These are phyloP conservation scores for Ochropleura plecta DNA, from an alignment of 2,888 invertebrate genomes.

Conservation along the genomic window DNA sequence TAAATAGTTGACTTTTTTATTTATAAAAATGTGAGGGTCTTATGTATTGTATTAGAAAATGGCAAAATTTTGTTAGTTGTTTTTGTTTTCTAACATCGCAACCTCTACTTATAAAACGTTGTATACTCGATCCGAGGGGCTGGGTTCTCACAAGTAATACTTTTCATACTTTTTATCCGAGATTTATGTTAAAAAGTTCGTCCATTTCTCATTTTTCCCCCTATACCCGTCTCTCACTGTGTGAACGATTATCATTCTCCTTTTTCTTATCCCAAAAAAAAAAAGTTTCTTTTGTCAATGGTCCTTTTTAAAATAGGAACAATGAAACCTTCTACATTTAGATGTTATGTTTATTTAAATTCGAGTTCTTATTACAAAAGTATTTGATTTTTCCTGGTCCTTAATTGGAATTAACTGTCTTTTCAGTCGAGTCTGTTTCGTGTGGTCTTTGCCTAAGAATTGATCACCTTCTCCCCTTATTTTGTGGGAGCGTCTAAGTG, in stretches of 20 bases:
- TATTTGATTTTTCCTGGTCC: slow-evolving; percentile 34
- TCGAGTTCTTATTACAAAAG: slow-evolving; percentile 51
- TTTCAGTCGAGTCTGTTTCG: slow-evolving; percentile 26
- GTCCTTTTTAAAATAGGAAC: slow-evolving; percentile 68
- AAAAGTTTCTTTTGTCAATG: slow-evolving; percentile 73
- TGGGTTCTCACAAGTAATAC: slow-evolving; percentile 82
- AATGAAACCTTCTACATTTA: slow-evolving; percentile 66
- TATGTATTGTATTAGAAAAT: neutral
- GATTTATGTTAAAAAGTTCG: slow-evolving; percentile 89
- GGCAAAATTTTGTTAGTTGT: neutral
- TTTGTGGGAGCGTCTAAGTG: slow-evolving; percentile 26
- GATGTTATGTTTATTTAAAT: slow-evolving; percentile 66
- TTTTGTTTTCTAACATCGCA: slow-evolving; percentile 28
- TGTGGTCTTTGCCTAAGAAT: slow-evolving; percentile 35
- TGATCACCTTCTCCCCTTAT: slow-evolving; percentile 36
- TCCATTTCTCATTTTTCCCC: slow-evolving; percentile 87
- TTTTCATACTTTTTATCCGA: slow-evolving; percentile 81
- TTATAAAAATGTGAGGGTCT: neutral
- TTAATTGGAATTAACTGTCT: slow-evolving; percentile 35
- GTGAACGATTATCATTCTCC: slow-evolving; percentile 88
- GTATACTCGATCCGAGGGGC: slow-evolving; percentile 69
- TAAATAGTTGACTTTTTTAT: neutral
- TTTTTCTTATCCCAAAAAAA: slow-evolving; percentile 69
- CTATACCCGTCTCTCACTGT: slow-evolving; percentile 76
- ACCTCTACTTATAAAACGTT: slow-evolving; percentile 52